phyloP scores from a whole-genome alignment of 2,888 invertebrate species.

The Tineola bisselliella region DNA sequence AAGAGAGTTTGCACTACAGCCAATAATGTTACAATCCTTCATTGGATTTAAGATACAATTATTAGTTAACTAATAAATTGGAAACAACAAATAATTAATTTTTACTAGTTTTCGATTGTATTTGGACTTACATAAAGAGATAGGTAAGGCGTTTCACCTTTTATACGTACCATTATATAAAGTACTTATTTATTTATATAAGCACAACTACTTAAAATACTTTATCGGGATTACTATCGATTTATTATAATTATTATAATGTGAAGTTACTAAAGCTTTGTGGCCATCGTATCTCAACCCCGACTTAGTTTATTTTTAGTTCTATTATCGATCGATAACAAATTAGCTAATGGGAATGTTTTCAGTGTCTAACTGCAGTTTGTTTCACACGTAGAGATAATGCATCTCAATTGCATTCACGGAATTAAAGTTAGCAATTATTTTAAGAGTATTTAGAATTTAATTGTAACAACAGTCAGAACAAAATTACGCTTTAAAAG shows the following conservation, averaged over 20 bases:
- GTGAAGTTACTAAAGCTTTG: too few relatives aligned
- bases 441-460: not conserved
- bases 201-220: too few relatives aligned
- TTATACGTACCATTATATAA: too few relatives aligned
- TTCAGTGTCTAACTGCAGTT: not conserved
- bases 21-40: conserved; percentile 42
- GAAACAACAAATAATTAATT: too few relatives aligned
- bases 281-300: too few relatives aligned
- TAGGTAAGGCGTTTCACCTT: too few relatives aligned
- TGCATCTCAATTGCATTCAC: not conserved
- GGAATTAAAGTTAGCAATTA: not conserved
- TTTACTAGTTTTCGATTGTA: conserved; percentile 16
- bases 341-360: conserved; percentile 16
- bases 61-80: not conserved
- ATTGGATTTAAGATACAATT: conserved; percentile 24
- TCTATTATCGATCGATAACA: conserved; percentile 19
- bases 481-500: too few relatives aligned
- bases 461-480: not conserved
- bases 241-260: too few relatives aligned
- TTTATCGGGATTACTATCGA: too few relatives aligned
- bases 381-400: not conserved
- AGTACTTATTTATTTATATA: too few relatives aligned
- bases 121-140: too few relatives aligned
- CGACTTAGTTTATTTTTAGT: too few relatives aligned
- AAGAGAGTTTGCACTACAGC: conserved; percentile 40